Evolutionary conservation across 1,140 invertebrate genomes (phyloP), one percentile per base, ranked within the genome.

Genomic region (Cotesia typhae): DNA sequence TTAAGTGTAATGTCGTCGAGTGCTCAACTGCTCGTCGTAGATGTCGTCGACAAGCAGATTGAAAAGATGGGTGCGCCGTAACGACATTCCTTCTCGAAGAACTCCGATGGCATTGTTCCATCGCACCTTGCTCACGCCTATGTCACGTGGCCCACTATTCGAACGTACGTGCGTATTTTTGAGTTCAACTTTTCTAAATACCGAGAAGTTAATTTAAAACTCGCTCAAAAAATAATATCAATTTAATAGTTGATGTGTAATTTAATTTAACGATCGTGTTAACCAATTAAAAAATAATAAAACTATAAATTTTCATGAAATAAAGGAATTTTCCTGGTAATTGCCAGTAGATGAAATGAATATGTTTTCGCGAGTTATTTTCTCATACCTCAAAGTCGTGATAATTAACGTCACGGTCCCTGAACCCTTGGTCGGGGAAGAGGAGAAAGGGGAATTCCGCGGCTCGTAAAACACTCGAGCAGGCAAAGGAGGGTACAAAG

Each of bases 111-210:
- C 84, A 87, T 87, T 87, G 84, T 86, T 87, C 85, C 83, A 86
- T 87, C 85, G 83, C 84, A 82, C 85, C 85, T 85, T 81, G 81
- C 81, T 85, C 85, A 87, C 85, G 85, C 85, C 85, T 85, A 80
- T 76, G 81, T 85, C 84, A 85, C 83, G 83, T 85, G 84, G 82
- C 84, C 82, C 81, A 84, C 84, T 84, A 87, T 86, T 86, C 84
- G 41, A 47, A 85, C 72, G 79, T 80, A 87, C 85, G 85, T 87
- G 84, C 85, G 83, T 82, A 60, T 76, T 77, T 47, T 47, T 10
- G 41, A 47, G 41, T 47, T 47, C 41, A 47, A 47, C 41, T 47
- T 47, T 47, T 47, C 41, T 47, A 28, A 3, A 47, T 47, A 47
- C 6, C 41, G 41, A 47, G 6, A 6, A 47, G 1, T 9, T 10